Evolutionary conservation across 2,888 invertebrate species (phyloP).

Genomic region (Agrochola circellaris): DNA sequence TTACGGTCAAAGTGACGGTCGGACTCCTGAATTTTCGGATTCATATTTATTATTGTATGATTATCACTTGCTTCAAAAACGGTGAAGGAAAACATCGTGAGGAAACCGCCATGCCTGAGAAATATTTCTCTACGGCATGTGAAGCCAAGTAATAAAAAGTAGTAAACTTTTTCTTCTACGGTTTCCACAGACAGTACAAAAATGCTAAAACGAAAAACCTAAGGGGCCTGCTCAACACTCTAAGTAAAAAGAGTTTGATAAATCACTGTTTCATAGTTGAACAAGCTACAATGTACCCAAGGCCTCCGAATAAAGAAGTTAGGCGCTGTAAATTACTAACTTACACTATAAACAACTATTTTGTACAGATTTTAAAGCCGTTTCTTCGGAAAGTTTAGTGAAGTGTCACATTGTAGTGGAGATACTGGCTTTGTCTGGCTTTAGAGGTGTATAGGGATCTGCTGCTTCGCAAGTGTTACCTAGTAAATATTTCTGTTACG

Average conservation of each 20-base stretch:
- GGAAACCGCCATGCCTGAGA: too few relatives aligned
- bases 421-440: constrained; percentile 11
- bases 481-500: background rate
- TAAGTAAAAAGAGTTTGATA: constrained; percentile 31
- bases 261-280: constrained; percentile 35
- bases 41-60: too few relatives aligned
- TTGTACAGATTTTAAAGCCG: constrained; percentile 45
- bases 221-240: background rate
- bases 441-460: constrained; percentile 17
- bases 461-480: background rate
- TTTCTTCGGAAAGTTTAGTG: constrained; percentile 42
- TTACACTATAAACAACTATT: constrained; percentile 50
- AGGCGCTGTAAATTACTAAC: constrained; percentile 51
- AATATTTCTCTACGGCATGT: too few relatives aligned
- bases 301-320: constrained; percentile 41
- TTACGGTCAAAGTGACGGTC: too few relatives aligned
- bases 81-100: too few relatives aligned
- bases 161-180: too few relatives aligned
- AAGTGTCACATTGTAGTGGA: constrained; percentile 36
- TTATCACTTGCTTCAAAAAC: too few relatives aligned
- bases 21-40: too few relatives aligned
- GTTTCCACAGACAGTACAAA: background rate
- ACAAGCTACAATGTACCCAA: constrained; percentile 39
- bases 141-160: background rate
- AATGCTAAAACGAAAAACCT: background rate